Evolutionary conservation across 2,888 invertebrate species (phyloP), one percentile per base, ranked within the genome.

Genomic region (Lasioglossum lativentre): DNA sequence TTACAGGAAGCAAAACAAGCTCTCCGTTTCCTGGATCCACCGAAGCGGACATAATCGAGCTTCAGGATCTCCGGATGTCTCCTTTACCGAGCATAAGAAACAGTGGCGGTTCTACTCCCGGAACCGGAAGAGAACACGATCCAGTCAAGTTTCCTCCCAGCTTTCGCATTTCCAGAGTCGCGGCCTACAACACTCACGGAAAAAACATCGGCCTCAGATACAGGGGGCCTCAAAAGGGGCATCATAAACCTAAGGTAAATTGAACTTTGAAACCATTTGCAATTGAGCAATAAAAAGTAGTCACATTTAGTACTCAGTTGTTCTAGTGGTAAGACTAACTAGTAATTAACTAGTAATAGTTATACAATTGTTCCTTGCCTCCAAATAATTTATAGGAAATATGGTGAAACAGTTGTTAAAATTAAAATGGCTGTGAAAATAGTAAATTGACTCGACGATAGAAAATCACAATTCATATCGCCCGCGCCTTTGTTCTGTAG

Each of bases 51-150:
- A 98, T 99, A 92, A 98, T 98, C 93, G 98, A 99, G 93, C 96
- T 99, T 78, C 97, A 98, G 93, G 99, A 99, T 94, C 96, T 98
- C 66, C 96, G 97, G 91, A 96, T 98, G 96, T 98, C 98, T 91
- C 98, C 98, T 34, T 97, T 98, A 95, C 98, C 97, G 91, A 98
- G 97, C 91, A 97, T 97, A 93, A 96, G 97, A 90, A 97, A 92
- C 93, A 93, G 93, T 68, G 91, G 91, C 34, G 89, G 92, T 2
- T 95, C 93, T 8, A 95, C 94, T 45, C 96, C 96, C 56, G 95
- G 74, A 47, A 78, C 91, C 6, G 96, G 96, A 91, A 96, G 96
- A 14, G 92, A 93, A 81, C 96, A 96, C 88, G 96, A 97, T 94
- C 96, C 96, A 91, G 96, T 96, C 52, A 97, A 97, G 95, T 97